These are phyloP conservation scores for Dolichopus griseipennis DNA, from an alignment of 2,888 invertebrate genomes.

Conservation along the genomic window DNA sequence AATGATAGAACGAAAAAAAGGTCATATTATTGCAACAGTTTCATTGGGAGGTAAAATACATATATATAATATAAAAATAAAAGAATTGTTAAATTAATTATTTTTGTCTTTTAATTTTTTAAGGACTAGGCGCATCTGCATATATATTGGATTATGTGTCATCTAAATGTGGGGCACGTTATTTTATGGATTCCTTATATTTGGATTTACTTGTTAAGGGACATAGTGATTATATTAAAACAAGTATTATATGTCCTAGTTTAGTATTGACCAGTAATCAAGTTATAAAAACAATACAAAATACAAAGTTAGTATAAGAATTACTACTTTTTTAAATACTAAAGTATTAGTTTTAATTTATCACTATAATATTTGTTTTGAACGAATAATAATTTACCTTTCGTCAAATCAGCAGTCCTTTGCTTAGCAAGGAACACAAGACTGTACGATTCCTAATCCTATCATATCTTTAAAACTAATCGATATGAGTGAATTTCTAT, in stretches of 20 bases:
- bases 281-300: neutral
- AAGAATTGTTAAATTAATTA: neutral
- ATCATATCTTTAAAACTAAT: too few relatives aligned
- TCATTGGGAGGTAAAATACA: slow-evolving; percentile 24
- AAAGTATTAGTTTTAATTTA: too few relatives aligned
- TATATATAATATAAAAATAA: neutral
- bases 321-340: too few relatives aligned
- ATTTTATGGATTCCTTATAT: slow-evolving; percentile 2
- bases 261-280: neutral
- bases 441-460: too few relatives aligned
- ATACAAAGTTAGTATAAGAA: neutral
- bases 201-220: neutral
- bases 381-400: too few relatives aligned
- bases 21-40: slow-evolving; percentile 28
- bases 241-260: neutral
- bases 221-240: neutral
- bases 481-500: too few relatives aligned
- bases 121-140: neutral
- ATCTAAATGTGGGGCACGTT: slow-evolving; percentile 8
- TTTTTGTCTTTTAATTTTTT: slow-evolving; percentile 1
- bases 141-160: slow-evolving; percentile 6
- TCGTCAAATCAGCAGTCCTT: too few relatives aligned
- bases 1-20: slow-evolving; percentile 26
- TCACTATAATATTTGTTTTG: too few relatives aligned
- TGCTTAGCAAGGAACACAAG: too few relatives aligned